These are phyloP conservation scores for Poecilia velifera DNA, from an alignment of 2,797 vertebrate species.

Conservation along the genomic window DNA sequence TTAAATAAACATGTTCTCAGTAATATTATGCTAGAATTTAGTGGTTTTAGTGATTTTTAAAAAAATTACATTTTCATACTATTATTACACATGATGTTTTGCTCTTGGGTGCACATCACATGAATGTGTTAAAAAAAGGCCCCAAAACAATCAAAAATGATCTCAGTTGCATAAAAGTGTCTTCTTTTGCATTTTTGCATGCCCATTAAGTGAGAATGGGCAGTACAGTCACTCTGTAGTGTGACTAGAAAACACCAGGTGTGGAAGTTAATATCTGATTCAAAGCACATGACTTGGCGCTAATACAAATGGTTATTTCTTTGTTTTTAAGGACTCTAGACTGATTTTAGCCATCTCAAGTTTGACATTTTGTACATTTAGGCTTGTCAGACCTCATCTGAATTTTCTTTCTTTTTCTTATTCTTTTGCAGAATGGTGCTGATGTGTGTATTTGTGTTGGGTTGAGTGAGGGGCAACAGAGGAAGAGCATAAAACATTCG, in stretches of 20 bases:
- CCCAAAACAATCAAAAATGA: neutral
- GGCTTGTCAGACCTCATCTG: neutral
- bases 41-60: neutral
- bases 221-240: neutral
- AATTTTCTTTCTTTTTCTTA: neutral
- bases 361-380: neutral
- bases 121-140: neutral
- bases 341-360: neutral
- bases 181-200: neutral
- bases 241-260: neutral
- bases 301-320: neutral
- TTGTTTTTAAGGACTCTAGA: neutral
- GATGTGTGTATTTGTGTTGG: neutral
- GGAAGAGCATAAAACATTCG: neutral
- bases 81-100: neutral
- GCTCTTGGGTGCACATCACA: neutral
- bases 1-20: slow-evolving; percentile 8
- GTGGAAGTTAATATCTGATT: neutral
- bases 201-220: neutral
- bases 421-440: neutral
- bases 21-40: neutral
- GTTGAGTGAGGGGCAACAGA: too few species aligned
- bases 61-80: neutral
- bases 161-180: neutral
- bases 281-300: neutral